phyloP scores from a whole-genome alignment of 2,888 invertebrate genomes.

The Agonopterix heracliana region DNA sequence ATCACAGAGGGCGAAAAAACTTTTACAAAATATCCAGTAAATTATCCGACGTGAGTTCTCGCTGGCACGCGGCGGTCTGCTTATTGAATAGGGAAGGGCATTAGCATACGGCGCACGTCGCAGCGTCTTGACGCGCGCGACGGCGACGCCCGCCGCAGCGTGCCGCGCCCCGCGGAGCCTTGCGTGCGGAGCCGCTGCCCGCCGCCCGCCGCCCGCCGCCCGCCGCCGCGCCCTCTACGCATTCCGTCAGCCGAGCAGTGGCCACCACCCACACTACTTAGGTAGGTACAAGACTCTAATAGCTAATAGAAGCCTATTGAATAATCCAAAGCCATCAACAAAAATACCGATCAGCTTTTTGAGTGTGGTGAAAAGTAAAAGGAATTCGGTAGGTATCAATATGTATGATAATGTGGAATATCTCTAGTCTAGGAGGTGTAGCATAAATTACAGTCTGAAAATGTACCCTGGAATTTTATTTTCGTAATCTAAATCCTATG shows the following conservation, averaged over 20 bases:
- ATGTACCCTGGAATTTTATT: slow-evolving; percentile 2
- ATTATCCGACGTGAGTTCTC: slow-evolving; percentile 76
- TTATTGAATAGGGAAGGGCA: slow-evolving; percentile 72
- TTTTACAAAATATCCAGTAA: slow-evolving; percentile 77
- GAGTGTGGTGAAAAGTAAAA: slow-evolving; percentile 1
- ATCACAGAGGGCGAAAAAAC: slow-evolving; percentile 75
- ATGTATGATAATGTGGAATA: slow-evolving; percentile 7
- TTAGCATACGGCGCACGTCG: slow-evolving; percentile 74
- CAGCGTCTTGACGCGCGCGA: slow-evolving; percentile 43
- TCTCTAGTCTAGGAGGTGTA: background rate
- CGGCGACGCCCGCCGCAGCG: slow-evolving; percentile 21
- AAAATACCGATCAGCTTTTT: slow-evolving; percentile 6
- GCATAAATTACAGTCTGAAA: slow-evolving; percentile 5
- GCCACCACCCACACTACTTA: background rate
- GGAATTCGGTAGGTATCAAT: slow-evolving; percentile 1
- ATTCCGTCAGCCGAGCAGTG: background rate
- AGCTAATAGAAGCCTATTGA: too few relatives aligned
- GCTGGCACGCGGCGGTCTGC: slow-evolving; percentile 72
- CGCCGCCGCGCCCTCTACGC: slow-evolving; percentile 12
- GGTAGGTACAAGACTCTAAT: too few relatives aligned
- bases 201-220: slow-evolving; percentile 13
- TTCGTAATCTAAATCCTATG: slow-evolving; percentile 2
- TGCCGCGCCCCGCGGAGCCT: slow-evolving; percentile 10
- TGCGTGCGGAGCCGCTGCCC: slow-evolving; percentile 14
- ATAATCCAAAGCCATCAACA: background rate